Evolutionary conservation across 2,888 invertebrate species (phyloP), one percentile per base, ranked within the genome.

Genomic region (Sthenelais limicola): DNA sequence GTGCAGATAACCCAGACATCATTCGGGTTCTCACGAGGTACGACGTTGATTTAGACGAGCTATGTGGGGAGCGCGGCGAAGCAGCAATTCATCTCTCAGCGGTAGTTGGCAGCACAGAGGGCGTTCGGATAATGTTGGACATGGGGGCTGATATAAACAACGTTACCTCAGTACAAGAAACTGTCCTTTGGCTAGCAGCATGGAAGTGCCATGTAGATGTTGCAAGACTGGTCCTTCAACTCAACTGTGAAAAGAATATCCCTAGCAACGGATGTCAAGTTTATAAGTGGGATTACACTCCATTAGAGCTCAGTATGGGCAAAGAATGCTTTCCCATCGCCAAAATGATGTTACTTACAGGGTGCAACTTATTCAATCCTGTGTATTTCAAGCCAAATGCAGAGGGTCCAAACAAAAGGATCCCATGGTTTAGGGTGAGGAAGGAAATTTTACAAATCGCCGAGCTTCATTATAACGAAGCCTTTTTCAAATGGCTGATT

Each of bases 261-360:
- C 58, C 73, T 5, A 76, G 75, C 54, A 77, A 76, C 35, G 77
- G 75, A 18, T 77, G 75, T 18, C 54, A 72, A 38, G 75, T 76
- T 15, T 77, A 71, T 26, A 62, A 68, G 18, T 73, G 72, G 72
- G 67, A 72, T 38, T 77, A 77, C 71, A 51, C 66, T 21, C 75
- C 75, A 15, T n/a, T 77, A 15, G 77, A 77, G 52, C 21, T 77
- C 26, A 69, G 73, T 0, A 43, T 77, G 38, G 77, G 77, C 4
- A n/a, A 66, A 24, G 30, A 47, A 18, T 18, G 62, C 15, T 70
- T 62, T 35, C 62, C 68, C n/a, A 54, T 74, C 18, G 54, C 71
- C 5, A 68, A 58, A 58, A 47, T 73, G 71, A 47, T 76, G 30
- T 12, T 75, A n/a, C 24, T 15, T 12, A 73, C 76, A 2, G 76